phyloP scores from a whole-genome alignment of 2,888 invertebrate genomes.

The Coelopa pilipes region DNA sequence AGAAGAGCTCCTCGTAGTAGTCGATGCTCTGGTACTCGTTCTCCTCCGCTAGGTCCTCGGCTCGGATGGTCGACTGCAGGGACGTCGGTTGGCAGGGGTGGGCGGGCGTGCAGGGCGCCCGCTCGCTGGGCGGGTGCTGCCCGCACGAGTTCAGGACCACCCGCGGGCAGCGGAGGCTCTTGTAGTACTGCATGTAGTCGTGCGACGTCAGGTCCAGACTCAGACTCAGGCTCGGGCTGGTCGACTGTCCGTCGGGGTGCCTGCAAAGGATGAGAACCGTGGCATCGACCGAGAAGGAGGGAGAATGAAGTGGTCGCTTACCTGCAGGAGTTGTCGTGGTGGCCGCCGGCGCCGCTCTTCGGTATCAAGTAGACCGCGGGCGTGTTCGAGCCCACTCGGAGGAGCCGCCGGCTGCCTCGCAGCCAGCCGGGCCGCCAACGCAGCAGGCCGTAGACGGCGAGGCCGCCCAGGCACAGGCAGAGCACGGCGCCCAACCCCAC shows the following conservation, averaged over 20 bases:
- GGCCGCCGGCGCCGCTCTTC: neutral
- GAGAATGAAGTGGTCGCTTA: neutral
- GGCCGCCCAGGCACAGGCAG: slow-evolving; percentile 46
- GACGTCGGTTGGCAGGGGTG: neutral
- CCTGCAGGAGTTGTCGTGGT: neutral
- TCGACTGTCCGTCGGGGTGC: neutral
- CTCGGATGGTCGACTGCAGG: slow-evolving; percentile 5
- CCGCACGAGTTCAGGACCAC: no score
- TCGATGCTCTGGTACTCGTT: slow-evolving; percentile 48
- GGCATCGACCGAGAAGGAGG: neutral
- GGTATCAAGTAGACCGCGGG: slow-evolving; percentile 49
- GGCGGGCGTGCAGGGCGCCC: slow-evolving; percentile 48
- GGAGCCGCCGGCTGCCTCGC: slow-evolving; percentile 46
- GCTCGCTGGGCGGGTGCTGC: slow-evolving; percentile 47
- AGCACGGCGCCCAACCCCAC: slow-evolving; percentile 45
- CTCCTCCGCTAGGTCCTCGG: slow-evolving; percentile 17
- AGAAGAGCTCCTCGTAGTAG: slow-evolving; percentile 49
- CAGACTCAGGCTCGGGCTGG: neutral
- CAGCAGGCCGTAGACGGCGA: slow-evolving; percentile 44
- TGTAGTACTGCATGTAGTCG: slow-evolving; percentile 40
- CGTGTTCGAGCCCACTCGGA: slow-evolving; percentile 29
- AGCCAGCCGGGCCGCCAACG: slow-evolving; percentile 51
- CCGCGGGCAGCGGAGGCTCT: neutral
- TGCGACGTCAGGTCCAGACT: slow-evolving; percentile 16
- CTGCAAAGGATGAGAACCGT: neutral